phyloP scores from a whole-genome alignment of 2,113 vertebrate genomes.

The Peromyscus maniculatus region DNA sequence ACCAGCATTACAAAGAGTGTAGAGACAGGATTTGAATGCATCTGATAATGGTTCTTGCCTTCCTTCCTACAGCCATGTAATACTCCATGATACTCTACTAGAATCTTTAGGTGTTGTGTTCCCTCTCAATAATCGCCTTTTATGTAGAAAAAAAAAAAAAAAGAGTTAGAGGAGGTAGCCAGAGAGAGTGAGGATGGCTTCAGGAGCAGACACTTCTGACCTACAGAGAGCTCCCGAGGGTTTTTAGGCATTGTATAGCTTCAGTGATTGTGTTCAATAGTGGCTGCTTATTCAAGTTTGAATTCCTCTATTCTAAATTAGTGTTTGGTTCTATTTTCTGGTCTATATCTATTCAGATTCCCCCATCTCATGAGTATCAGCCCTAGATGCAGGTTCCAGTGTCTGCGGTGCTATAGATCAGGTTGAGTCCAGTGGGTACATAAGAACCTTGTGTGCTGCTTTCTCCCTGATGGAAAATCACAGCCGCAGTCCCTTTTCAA shows the following conservation, averaged over 20 bases:
- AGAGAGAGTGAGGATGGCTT: neutral
- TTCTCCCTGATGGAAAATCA: constrained; percentile 34
- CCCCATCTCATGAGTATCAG: neutral
- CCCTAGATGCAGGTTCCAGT: neutral
- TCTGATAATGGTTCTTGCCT: neutral
- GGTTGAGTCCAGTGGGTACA: neutral
- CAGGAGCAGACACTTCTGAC: neutral
- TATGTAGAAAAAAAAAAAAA: neutral
- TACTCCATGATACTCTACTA: neutral
- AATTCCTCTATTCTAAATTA: constrained; percentile 46
- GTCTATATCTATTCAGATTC: constrained; percentile 5
- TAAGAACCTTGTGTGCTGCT: neutral
- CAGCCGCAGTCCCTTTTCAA: constrained; percentile 56
- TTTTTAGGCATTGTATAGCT: neutral
- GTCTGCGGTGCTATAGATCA: neutral
- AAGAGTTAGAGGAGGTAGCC: neutral
- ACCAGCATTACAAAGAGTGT: neutral
- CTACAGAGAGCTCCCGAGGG: neutral
- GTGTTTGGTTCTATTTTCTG: neutral
- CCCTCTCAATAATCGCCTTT: neutral
- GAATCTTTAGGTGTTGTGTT: neutral
- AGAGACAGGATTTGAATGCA: neutral
- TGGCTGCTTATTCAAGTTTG: constrained; percentile 37
- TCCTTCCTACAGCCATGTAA: neutral
- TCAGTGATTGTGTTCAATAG: neutral